Base-by-base conservation (phyloP, 2,797 vertebrate species). In the Enteromius anoplus region DNA sequence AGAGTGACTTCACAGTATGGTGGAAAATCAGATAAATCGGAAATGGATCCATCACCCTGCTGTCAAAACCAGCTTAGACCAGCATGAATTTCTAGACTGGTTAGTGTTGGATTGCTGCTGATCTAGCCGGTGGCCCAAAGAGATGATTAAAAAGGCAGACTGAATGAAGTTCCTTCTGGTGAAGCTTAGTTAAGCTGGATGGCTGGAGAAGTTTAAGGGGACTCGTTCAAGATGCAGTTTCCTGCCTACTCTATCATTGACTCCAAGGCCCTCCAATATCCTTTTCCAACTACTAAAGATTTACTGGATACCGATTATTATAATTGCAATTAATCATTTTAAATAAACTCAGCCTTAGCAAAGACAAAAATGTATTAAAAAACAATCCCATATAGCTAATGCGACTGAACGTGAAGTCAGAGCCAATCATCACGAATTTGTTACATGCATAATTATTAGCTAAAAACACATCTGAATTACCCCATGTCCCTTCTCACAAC, bases 11-110 rank as follows among this genome's bases (percentile, higher is more conserved):
- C 9, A 55, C 23, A 55, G 29, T 53, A 49, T 78, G 6, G 17
- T 15, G n/a, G 15, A 70, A 15, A 29, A 70, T n/a, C 15, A 21
- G 17, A 70, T 68, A 42, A 40, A 26, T 40, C 34, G 14, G 26
- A 7, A 5, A 80, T 21, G 9, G n/a, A 58, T 68, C 23, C 51
- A 21, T 80, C 49, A 58, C 9, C n/a, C 15, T 79, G 49, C 64
- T 42, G 65, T 40, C 64, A 79, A 79, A 37, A 53, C 29, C 78
- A 64, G 75, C 58, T 77, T 75, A 76, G 40, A 64, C 3, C 26
- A 69, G 47, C 47, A 78, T 40, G 32, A 68, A 68, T 69, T 65
- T 29, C 26, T 29, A 51, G 9, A 47, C 60, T 65, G 15, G 47
- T 68, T 40, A 26, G n/a, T 55, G 47, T 32, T 75, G 72, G 21